Evolutionary conservation across 2,797 vertebrate genomes (phyloP).

Genomic region (Pseudochaenichthys georgianus): DNA sequence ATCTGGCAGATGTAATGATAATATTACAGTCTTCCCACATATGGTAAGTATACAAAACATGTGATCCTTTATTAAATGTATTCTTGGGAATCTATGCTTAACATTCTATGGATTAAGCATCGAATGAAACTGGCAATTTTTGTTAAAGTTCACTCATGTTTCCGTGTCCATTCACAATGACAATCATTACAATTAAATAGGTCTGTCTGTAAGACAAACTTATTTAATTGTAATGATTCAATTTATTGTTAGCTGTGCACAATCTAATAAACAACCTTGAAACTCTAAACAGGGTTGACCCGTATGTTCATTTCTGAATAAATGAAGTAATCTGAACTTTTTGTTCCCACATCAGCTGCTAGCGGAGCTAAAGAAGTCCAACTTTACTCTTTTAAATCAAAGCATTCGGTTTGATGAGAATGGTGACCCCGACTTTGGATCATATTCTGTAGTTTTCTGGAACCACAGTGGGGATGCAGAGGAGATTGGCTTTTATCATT

Average conservation of each 20-base stretch:
- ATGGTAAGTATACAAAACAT: slow-evolving; percentile 81
- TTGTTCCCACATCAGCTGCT: slow-evolving; percentile 79
- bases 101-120: too few species aligned
- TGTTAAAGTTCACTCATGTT: too few species aligned
- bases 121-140: too few species aligned
- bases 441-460: slow-evolving; percentile 85
- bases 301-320: not conserved
- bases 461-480: slow-evolving; percentile 48
- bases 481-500: slow-evolving; percentile 77
- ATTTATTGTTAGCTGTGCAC: too few species aligned
- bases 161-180: too few species aligned
- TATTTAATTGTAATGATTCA: not conserved
- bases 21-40: slow-evolving; percentile 79
- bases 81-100: not conserved
- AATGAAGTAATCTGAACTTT: slow-evolving; percentile 13
- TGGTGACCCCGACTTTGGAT: slow-evolving; percentile 73
- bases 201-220: not conserved
- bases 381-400: slow-evolving; percentile 84
- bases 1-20: slow-evolving; percentile 68
- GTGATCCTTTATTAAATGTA: too few species aligned
- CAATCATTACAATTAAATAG: too few species aligned
- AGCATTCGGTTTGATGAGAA: slow-evolving; percentile 82
- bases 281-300: not conserved
- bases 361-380: slow-evolving; percentile 82
- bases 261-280: not conserved